Percentiles rank a stretch among this genome's conserved stretches.
Evolutionary conservation across 2,888 invertebrate genomes (phyloP).

Genomic region (Caenorhabditis auriculariae): DNA sequence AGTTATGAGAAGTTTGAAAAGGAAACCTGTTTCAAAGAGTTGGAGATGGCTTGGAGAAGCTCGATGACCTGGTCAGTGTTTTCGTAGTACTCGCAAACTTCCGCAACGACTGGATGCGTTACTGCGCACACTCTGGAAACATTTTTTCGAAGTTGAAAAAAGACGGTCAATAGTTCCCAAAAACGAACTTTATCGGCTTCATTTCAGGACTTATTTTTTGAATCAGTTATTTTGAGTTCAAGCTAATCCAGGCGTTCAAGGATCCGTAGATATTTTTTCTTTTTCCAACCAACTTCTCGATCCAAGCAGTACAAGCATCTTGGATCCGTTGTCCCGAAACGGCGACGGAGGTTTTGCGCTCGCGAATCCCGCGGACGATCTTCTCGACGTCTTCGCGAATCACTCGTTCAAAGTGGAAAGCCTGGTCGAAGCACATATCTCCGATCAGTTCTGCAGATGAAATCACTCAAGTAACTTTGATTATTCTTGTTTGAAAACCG

Average conservation of each 20-base stretch:
- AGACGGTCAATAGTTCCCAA: background rate
- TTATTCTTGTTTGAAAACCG: too few species aligned
- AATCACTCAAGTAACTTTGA: too few species aligned
- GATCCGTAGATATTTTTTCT: too few species aligned
- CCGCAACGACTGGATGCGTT: constrained; percentile 39
- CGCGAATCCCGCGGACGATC: constrained; percentile 24
- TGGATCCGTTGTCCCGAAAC: constrained; percentile 10
- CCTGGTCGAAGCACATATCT: constrained; percentile 31
- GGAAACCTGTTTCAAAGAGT: constrained; percentile 37
- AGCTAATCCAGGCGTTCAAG: too few species aligned
- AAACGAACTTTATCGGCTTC: too few species aligned
- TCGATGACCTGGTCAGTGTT: constrained; percentile 52
- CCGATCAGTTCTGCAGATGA: constrained; percentile 14
- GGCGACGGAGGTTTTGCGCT: constrained; percentile 13
- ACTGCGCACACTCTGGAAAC: constrained; percentile 40
- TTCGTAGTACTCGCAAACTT: constrained; percentile 55
- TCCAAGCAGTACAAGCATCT: constrained; percentile 22
- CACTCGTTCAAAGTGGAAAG: constrained; percentile 30
- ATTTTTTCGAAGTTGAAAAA: background rate
- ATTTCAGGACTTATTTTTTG: too few species aligned
- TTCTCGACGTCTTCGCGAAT: constrained; percentile 34
- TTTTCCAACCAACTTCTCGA: constrained; percentile 9
- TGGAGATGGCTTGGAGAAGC: constrained; percentile 48
- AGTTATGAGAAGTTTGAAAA: background rate
- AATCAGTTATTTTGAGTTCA: too few species aligned